Evolutionary conservation across 1,140 invertebrate species (phyloP).

Genomic region (Muscidifurax raptorellus): DNA sequence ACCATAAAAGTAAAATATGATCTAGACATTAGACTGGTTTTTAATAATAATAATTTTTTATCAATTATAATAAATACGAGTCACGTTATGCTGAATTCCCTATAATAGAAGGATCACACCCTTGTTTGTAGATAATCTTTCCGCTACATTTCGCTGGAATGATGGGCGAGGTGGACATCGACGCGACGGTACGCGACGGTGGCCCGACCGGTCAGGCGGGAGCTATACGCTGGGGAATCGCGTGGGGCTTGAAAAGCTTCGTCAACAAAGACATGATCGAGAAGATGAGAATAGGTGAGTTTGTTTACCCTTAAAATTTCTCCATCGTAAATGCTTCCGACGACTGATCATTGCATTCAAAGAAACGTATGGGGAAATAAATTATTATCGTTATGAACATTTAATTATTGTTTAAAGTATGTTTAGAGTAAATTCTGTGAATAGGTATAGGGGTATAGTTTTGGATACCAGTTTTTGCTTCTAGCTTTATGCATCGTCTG

Average conservation of each 20-base stretch:
- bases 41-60: too few species aligned
- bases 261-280: slow-evolving; percentile 85
- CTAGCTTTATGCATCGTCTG: too few species aligned
- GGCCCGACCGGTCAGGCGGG: slow-evolving; percentile 87
- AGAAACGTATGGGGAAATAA: too few species aligned
- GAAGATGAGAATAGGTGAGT: slow-evolving; percentile 89
- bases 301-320: not conserved
- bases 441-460: too few species aligned
- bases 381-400: too few species aligned
- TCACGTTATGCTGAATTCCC: not conserved
- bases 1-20: too few species aligned
- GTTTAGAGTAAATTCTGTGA: too few species aligned
- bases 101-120: not conserved
- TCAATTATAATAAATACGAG: not conserved
- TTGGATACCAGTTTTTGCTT: too few species aligned
- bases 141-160: slow-evolving; percentile 89
- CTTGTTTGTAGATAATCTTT: slow-evolving; percentile 82
- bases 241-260: slow-evolving; percentile 87
- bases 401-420: too few species aligned
- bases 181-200: slow-evolving; percentile 82
- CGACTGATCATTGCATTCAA: not conserved
- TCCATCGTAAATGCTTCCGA: not conserved
- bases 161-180: slow-evolving; percentile 88
- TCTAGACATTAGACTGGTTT: too few species aligned
- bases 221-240: slow-evolving; percentile 90